Base-by-base conservation (phyloP, 2,888 invertebrate genomes). In the Plebejus argus region DNA sequence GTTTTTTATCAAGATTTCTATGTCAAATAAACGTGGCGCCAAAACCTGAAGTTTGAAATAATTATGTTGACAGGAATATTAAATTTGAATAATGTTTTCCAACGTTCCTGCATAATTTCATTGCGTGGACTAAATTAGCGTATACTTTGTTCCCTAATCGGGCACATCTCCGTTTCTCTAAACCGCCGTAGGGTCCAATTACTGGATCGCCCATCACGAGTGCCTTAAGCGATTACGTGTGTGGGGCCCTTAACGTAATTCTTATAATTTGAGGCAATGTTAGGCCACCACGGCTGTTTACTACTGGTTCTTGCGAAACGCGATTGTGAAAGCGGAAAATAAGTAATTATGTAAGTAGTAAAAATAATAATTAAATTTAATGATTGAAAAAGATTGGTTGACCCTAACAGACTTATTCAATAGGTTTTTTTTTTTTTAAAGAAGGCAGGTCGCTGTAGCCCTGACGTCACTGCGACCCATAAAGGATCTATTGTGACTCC, bases 141-240 rank as follows among this genome's bases (percentile, higher is more conserved):
- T 49, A 45, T 72, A 72, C 20, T 39, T 45, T 74, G 66, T 74
- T 74, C 74, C 74, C 49, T 74, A 74, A 74, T 74, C 74, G 49
- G 18, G 28, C 74, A 28, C 49, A 74, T 74, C 74, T 53, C 49
- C 49, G 12, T 23, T 74, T 74, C 74, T 74, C 53, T 23, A 74
- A 74, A 74, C 53, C 49, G 45, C 74, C 53, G 2, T 10, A 3
- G 74, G 74, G 74, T 49, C 7, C 74, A 53, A 74, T 74, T 53
- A 74, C 74, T 23, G 12, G 20, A 35, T 49, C 72, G 74, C 15
- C 74, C 49, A 74, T 53, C 49, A 28, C 18, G 23, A 72, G 15
- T 45, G 74, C 74, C 74, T 28, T 28, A 18, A 28, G 74, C 28
- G 28, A 66, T 66, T 66, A 33, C 66, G 66, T 66, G 66, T 66